A percentile compares a stretch with the other conserved stretches of the same genome.
phyloP scores from a whole-genome alignment of 1,140 invertebrate species.

The Bursaphelenchus mucronatus region DNA sequence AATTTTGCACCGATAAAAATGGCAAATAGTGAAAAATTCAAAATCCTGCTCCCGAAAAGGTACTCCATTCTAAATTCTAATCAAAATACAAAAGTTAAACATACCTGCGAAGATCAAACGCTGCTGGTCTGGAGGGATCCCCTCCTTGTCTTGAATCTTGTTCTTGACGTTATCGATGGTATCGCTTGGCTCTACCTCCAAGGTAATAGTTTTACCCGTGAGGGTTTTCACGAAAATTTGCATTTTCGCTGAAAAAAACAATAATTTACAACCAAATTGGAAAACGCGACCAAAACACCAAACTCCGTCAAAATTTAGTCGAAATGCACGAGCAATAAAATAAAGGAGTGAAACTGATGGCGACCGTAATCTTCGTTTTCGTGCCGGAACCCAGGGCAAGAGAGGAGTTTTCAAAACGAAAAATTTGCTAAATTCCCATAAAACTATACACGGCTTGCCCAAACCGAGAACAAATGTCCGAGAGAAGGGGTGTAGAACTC shows the following conservation, averaged over 20 bases:
- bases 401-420: too few relatives aligned
- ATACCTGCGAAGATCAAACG: constrained; percentile 66
- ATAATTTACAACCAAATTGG: constrained; percentile 3
- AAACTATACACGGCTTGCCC: too few relatives aligned
- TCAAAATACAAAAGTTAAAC: constrained; percentile 27
- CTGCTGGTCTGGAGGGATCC: constrained; percentile 64
- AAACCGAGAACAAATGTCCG: too few relatives aligned
- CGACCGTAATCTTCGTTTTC: too few relatives aligned
- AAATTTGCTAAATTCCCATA: too few relatives aligned
- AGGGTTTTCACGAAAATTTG: constrained; percentile 64
- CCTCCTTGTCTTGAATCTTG: constrained; percentile 66
- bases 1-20: constrained; percentile 28
- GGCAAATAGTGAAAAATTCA: constrained; percentile 19
- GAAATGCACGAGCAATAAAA: too few relatives aligned
- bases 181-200: constrained; percentile 64
- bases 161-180: constrained; percentile 66
- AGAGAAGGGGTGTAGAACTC: too few relatives aligned
- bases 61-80: neutral
- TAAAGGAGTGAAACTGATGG: too few relatives aligned
- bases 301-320: too few relatives aligned
- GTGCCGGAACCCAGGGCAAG: too few relatives aligned
- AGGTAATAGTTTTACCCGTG: constrained; percentile 64
- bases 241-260: constrained; percentile 52
- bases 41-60: constrained; percentile 15
- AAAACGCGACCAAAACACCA: too few relatives aligned